A percentile compares a stretch with the other conserved stretches of the same genome.
Conservation (phyloP, 2,113 vertebrate species). For the Lamprotornis superbus region DNA sequence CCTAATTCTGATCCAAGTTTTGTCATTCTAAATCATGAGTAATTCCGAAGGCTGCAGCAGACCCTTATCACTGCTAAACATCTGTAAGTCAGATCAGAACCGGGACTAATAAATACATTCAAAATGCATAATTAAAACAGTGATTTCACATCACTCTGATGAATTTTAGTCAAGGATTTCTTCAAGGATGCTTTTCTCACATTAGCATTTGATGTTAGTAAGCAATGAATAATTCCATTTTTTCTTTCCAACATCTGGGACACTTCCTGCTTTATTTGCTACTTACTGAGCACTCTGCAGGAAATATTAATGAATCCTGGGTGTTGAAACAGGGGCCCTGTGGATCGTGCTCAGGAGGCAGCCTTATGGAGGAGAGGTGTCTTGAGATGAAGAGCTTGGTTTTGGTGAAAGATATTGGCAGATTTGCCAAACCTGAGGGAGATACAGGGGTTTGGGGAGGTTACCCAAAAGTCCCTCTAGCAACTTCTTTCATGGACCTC, state of each 20-base stretch:
- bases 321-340: background rate
- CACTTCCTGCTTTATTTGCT: constrained; percentile 66
- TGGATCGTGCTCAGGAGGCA: background rate
- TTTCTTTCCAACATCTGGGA: constrained; percentile 71
- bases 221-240: constrained; percentile 75
- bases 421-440: background rate
- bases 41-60: constrained; percentile 32
- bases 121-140: constrained; percentile 66
- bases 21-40: constrained; percentile 50
- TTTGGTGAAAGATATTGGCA: background rate
- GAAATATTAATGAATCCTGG: constrained; percentile 64
- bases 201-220: constrained; percentile 73
- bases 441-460: background rate
- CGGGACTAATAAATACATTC: constrained; percentile 63
- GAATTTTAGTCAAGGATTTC: constrained; percentile 72
- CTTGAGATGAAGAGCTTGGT: background rate
- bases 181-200: constrained; percentile 70
- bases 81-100: constrained; percentile 60
- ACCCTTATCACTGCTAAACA: constrained; percentile 51
- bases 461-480: background rate
- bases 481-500: background rate
- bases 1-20: constrained; percentile 49
- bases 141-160: constrained; percentile 67
- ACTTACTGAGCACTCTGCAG: constrained; percentile 44
- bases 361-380: background rate